Evolutionary conservation across 2,888 invertebrate species (phyloP), one percentile per base, ranked within the genome.

Genomic region (Ptychoptera albimana): DNA sequence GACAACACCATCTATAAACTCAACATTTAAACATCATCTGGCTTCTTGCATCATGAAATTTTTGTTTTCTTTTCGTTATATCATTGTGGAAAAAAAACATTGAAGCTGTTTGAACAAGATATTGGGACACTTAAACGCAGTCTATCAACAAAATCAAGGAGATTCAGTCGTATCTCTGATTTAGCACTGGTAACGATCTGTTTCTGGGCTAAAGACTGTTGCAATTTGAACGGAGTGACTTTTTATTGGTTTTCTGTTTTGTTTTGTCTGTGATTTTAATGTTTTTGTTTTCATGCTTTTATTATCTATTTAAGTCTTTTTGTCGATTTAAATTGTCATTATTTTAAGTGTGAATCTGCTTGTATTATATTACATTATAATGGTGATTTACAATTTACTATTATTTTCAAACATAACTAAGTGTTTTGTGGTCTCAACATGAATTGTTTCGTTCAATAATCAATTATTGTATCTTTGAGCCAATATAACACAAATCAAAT

Each of bases 51-150:
- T 23, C 7, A 23, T 23, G 3, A 23, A 23, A 23, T 23, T 23
- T 23, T 23, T 23, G n/a, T n/a, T n/a, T n/a, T n/a, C n/a, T 42
- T 40, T 34, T 37, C 42, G 46, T 46, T 44, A 23, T 39, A 43
- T 46, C 43, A 38, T 39, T 11, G 41, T 36, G 42, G 8, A 44
- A 50, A 62, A 50, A 52, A 47, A 46, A 39, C 46, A 35, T 38
- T 46, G 43, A 74, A 83, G 80, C 73, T 86, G 59, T 87, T 85
- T 81, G 86, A 87, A 73, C 83, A 85, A 72, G 84, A 87, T 68
- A 84, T 87, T 70, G 77, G 77, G 63, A 82, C 84, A 61, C 72
- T 87, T 67, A 87, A 86, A 74, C 76, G 77, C 67, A 80, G 82
- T 58, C 73, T 85, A 54, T 80, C 83, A 55, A 72, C 73, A 59